phyloP scores from a whole-genome alignment of 1,140 invertebrate genomes.

The Conus ventricosus region DNA sequence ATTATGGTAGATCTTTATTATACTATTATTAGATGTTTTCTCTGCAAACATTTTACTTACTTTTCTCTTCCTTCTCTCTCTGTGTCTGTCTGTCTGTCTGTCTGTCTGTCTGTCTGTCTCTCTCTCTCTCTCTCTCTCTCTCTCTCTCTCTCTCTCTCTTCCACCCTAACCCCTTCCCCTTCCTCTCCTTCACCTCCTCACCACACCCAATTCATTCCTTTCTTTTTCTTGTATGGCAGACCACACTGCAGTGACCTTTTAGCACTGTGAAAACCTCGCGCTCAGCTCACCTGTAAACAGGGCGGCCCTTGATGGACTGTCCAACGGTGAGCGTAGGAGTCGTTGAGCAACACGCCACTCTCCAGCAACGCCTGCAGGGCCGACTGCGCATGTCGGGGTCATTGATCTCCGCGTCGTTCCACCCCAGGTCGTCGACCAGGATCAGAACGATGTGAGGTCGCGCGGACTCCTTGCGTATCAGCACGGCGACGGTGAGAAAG shows the following conservation, averaged over 20 bases:
- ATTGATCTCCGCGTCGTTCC: not conserved
- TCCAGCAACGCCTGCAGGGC: not conserved
- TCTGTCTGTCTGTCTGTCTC: too few species aligned
- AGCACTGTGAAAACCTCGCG: not conserved
- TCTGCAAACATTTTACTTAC: too few species aligned
- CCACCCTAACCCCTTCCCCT: not conserved
- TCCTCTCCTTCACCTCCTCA: not conserved
- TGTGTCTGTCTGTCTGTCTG: too few species aligned
- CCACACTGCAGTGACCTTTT: too few species aligned
- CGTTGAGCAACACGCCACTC: conserved; percentile 24
- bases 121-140: too few species aligned
- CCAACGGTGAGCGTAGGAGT: conserved; percentile 23
- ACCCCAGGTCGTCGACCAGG: conserved; percentile 8
- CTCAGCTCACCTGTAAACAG: conserved; percentile 13
- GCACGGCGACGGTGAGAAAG: conserved; percentile 23
- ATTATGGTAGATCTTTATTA: too few species aligned
- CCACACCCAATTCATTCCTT: too few species aligned
- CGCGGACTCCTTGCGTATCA: conserved; percentile 3
- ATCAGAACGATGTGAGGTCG: conserved; percentile 25
- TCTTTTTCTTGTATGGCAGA: too few species aligned
- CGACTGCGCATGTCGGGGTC: conserved; percentile 26
- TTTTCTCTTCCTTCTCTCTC: too few species aligned
- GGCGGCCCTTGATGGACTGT: conserved; percentile 14
- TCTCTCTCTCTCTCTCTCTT: too few species aligned
- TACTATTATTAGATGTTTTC: too few species aligned